Evolutionary conservation across 2,888 invertebrate species (phyloP), one percentile per base, ranked within the genome.

Genomic region (Athalia rosae): DNA sequence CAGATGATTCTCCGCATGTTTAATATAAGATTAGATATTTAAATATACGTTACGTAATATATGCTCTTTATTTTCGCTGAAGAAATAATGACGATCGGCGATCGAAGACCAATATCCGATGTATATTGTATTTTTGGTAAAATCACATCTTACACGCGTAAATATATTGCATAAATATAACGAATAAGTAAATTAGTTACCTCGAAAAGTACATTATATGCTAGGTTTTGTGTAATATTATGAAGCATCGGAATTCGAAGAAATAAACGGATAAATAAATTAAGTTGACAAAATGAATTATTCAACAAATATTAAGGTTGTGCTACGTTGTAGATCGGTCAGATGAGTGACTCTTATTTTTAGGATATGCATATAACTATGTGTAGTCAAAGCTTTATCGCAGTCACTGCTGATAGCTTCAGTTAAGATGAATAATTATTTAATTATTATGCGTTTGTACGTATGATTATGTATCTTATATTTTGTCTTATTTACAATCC

Each of bases 271-370:
- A 47, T 47, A 63, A 63, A 45, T 45, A 63, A 11, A 45, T 63
- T 13, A 63, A 47, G 63, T 63, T 63, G 63, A 43, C 63, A 47
- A 47, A 63, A 63, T 63, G 9, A 13, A 47, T 63, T 11, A 47
- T 50, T 7, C 3, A 50, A 28, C 28, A 28, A 28, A 28, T 28
- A 28, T 28, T 28, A 28, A 43, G 11, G 13, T 45, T 63, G 47
- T 63, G 13, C 28, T 28, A 28, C 28, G 28, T 28, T 28, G 28
- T 28, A 28, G 28, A 28, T 28, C 2, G 28, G 28, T 28, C 28
- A 28, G 28, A 28, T 28, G 28, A 28, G 28, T 63, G 47, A 45
- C 63, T 63, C 4, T 63, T 45, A 63, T 63, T 63, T 63, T 47
- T 13, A 63, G 6, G 15, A 64, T 47, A 64, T 47, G 28, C 7